Base-by-base conservation (phyloP, 2,797 vertebrate genomes). In the Leptodactylus fallax region DNA sequence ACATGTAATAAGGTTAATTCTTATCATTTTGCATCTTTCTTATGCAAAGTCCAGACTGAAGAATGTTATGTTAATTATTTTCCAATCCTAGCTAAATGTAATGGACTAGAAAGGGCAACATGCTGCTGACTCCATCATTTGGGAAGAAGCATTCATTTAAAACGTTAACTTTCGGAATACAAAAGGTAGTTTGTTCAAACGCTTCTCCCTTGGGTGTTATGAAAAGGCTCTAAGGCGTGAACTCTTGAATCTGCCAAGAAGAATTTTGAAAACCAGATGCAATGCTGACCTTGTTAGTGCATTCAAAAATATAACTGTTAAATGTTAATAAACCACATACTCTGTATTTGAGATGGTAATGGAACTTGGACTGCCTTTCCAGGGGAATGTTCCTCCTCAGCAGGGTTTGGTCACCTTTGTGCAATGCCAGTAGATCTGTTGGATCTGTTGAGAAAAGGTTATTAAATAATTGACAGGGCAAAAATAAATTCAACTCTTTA, bases 151-250 rank as follows among this genome's bases (percentile, higher is more conserved):
- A 79, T 89, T 89, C 61, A 89, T 89, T 89, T 86, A 89, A 89
- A 89, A 89, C 17, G 61, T 89, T 86, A 89, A 89, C 79, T 86
- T 86, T 86, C 85, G 71, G 85, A 89, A 89, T 83, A 89, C 88
- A 89, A 89, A 89, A 89, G 85, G 88, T 89, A 86, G 88, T 86
- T 89, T 89, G 88, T 89, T 89, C 88, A 86, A 89, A 83, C 80
- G 53, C 79, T 86, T 89, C 72, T 89, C 88, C 85, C 88, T 71
- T 79, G 88, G 85, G 88, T 89, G 84, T 86, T 89, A 55, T 89
- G 80, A 89, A 89, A 89, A 89, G 85, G 61, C 85, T 89, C 85
- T 89, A 89, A 89, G 88, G 88, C 88, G 88, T 89, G 88, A 89
- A 89, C 88, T 81, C 84, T 72, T 86, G 84, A 83, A 89, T 89